A percentile compares a stretch with the other conserved stretches of the same genome.
phyloP scores from a whole-genome alignment of 2,113 vertebrate species.

The Narcine bancroftii region DNA sequence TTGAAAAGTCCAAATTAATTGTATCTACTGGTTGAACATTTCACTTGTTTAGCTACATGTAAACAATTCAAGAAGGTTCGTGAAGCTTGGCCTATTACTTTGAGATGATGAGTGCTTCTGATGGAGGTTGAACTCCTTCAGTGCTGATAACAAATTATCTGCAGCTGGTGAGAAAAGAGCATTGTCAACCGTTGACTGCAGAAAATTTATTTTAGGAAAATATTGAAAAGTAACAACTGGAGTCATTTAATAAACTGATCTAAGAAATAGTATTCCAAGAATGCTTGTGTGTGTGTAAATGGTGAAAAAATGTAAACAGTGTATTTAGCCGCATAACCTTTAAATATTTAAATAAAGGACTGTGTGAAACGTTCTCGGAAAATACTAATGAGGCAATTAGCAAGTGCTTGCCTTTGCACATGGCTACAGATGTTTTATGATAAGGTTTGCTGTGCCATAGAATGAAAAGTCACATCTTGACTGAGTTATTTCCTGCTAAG shows the following conservation, averaged over 20 bases:
- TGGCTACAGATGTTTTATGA: not conserved
- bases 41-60: not conserved
- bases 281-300: not conserved
- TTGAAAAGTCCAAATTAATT: not conserved
- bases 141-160: not conserved
- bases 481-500: not conserved
- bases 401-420: not conserved
- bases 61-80: not conserved
- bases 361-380: not conserved
- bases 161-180: not conserved
- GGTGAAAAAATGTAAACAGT: not conserved
- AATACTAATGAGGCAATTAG: not conserved
- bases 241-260: slow-evolving; percentile 6
- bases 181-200: not conserved
- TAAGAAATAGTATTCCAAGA: not conserved
- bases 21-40: not conserved
- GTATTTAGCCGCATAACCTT: not conserved
- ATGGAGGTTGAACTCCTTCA: not conserved
- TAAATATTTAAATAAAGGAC: slow-evolving; percentile 24
- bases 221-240: not conserved
- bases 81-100: not conserved
- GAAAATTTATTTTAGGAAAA: not conserved
- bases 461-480: not conserved
- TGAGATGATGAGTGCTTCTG: not conserved
- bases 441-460: not conserved